Percentiles rank a stretch among this genome's conserved stretches.
phyloP scores from a whole-genome alignment of 2,888 invertebrate species.

The Apotomis betuletana region DNA sequence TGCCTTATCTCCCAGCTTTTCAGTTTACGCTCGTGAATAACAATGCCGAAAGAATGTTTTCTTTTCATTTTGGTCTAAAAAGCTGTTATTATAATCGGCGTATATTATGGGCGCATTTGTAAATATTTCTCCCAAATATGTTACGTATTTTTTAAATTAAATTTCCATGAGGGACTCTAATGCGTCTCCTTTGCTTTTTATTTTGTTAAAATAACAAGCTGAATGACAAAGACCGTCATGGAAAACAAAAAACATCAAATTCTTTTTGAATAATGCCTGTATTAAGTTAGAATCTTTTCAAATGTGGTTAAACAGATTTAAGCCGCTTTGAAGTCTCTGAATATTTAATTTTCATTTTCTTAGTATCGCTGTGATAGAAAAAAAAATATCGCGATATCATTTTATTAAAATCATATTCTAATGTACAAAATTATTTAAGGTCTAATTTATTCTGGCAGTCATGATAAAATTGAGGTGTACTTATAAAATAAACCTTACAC shows the following conservation, averaged over 20 bases:
- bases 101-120: conserved; percentile 26
- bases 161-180: neutral
- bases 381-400: no score
- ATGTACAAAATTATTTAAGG: no score
- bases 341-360: neutral
- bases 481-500: no score
- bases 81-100: conserved; percentile 35
- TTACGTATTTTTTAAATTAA: neutral
- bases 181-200: neutral
- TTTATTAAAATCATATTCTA: no score
- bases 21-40: conserved; percentile 37
- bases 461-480: no score
- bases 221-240: neutral
- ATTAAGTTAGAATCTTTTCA: neutral
- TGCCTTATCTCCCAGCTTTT: conserved; percentile 39
- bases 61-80: conserved; percentile 38
- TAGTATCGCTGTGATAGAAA: neutral
- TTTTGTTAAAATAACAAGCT: neutral
- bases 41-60: conserved; percentile 39
- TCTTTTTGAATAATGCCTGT: neutral
- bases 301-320: neutral
- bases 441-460: no score
- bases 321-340: neutral
- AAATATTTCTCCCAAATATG: conserved; percentile 13
- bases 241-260: neutral